Conservation (phyloP, 2,113 vertebrate genomes). For the Anolis carolinensis region DNA sequence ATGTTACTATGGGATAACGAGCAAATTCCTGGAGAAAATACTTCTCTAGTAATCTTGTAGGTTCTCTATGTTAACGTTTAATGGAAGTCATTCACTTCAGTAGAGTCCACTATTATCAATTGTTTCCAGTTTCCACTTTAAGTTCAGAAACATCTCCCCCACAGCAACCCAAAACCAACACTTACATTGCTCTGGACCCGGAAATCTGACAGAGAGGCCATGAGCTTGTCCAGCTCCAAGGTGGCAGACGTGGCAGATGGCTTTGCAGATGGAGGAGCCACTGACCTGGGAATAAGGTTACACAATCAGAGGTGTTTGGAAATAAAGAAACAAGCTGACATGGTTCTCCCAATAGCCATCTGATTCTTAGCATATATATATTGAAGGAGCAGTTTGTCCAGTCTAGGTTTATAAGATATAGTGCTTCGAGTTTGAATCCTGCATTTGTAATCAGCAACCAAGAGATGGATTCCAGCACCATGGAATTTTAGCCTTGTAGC, state of each 20-base stretch:
- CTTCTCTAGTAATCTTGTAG: no score
- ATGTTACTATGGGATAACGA: neutral
- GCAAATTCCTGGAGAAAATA: no score
- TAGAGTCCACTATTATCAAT: no score
- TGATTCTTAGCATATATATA: neutral
- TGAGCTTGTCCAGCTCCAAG: slow-evolving; percentile 89
- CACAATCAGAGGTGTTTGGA: neutral
- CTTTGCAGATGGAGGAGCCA: slow-evolving; percentile 64
- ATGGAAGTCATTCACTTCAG: no score
- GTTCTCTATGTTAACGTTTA: no score
- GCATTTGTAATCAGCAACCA: neutral
- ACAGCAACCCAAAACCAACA: neutral
- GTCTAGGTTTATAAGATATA: neutral
- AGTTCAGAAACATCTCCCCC: neutral
- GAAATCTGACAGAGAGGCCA: slow-evolving; percentile 93
- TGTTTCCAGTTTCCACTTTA: no score
- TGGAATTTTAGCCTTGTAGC: no score
- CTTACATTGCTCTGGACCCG: slow-evolving; percentile 89
- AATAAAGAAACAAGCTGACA: neutral
- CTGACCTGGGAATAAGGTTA: slow-evolving; percentile 63
- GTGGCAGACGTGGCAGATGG: slow-evolving; percentile 90
- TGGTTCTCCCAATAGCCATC: neutral
- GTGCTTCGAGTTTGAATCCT: neutral
- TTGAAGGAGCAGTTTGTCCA: neutral
- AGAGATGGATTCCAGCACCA: neutral